Conservation (phyloP, 2,888 invertebrate genomes). For the Phragmatobia fuliginosa region DNA sequence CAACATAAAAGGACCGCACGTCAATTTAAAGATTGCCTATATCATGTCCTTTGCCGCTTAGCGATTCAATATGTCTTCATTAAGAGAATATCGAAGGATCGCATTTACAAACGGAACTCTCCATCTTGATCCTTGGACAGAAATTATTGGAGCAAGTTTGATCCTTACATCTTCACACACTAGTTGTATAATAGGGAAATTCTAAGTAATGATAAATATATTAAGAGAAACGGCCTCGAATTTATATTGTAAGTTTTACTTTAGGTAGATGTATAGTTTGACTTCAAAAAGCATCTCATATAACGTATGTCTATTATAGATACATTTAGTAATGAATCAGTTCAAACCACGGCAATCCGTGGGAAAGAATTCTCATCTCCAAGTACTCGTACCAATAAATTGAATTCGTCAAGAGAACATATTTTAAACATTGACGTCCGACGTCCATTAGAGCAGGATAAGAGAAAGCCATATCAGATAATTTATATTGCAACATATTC, state of each 20-base stretch:
- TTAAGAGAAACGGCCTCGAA: too few relatives aligned
- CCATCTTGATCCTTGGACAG: conserved; percentile 81
- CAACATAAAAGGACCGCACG: conserved; percentile 76
- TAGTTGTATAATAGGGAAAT: conserved; percentile 29
- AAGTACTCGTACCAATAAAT: conserved; percentile 70
- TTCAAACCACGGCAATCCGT: conserved; percentile 64
- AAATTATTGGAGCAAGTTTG: conserved; percentile 71
- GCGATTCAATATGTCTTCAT: conserved; percentile 87
- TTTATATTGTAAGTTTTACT: neutral
- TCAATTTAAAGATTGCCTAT: conserved; percentile 84
- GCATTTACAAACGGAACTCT: conserved; percentile 79
- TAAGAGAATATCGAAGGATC: conserved; percentile 83
- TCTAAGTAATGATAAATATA: conserved; percentile 5
- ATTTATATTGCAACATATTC: conserved; percentile 69
- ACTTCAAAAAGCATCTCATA: neutral
- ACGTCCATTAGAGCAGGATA: conserved; percentile 69
- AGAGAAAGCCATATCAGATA: conserved; percentile 54
- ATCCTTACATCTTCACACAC: conserved; percentile 59
- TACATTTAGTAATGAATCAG: conserved; percentile 52
- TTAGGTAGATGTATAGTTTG: neutral
- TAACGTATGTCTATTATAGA: conserved; percentile 38
- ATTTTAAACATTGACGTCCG: conserved; percentile 76
- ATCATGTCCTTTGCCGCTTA: conserved; percentile 80
- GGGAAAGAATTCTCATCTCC: conserved; percentile 68
- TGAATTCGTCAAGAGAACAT: conserved; percentile 76